These are phyloP conservation scores for Pelmatolapia mariae DNA, from an alignment of 2,113 vertebrate genomes.

Conservation along the genomic window DNA sequence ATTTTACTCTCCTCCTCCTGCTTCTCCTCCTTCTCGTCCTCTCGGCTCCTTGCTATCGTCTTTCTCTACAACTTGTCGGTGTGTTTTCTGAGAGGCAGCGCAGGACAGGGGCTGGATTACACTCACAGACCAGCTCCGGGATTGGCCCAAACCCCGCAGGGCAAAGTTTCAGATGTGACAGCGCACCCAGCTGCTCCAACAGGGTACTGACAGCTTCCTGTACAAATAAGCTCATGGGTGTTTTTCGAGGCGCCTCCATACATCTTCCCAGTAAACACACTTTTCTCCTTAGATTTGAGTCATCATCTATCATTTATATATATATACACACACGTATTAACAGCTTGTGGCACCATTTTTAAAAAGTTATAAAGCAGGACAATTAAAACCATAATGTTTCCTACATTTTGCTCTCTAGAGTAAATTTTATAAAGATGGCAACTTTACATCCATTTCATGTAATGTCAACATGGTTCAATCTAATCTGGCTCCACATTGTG, in stretches of 20 bases:
- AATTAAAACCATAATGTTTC: background rate
- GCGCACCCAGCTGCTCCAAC: constrained; percentile 9
- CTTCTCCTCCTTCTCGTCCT: background rate
- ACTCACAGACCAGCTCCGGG: background rate
- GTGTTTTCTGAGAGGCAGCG: background rate
- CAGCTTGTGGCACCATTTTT: background rate
- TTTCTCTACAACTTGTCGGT: background rate
- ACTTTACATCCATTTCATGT: background rate
- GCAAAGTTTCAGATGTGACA: background rate
- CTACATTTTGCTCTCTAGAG: background rate
- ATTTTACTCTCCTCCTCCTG: background rate
- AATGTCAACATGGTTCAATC: fast-evolving
- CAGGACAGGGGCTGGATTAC: constrained; percentile 29
- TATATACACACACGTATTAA: background rate
- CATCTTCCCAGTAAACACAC: background rate
- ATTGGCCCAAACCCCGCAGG: constrained; percentile 34
- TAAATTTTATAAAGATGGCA: fast-evolving
- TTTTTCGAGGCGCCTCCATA: background rate
- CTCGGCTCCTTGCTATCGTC: background rate
- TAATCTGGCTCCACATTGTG: background rate
- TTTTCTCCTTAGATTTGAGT: background rate
- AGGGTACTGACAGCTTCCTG: background rate
- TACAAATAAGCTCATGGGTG: fast-evolving
- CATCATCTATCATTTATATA: background rate
- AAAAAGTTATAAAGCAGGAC: background rate